phyloP scores from a whole-genome alignment of 2,113 vertebrate genomes.

The Mesembrinibis cayennensis region DNA sequence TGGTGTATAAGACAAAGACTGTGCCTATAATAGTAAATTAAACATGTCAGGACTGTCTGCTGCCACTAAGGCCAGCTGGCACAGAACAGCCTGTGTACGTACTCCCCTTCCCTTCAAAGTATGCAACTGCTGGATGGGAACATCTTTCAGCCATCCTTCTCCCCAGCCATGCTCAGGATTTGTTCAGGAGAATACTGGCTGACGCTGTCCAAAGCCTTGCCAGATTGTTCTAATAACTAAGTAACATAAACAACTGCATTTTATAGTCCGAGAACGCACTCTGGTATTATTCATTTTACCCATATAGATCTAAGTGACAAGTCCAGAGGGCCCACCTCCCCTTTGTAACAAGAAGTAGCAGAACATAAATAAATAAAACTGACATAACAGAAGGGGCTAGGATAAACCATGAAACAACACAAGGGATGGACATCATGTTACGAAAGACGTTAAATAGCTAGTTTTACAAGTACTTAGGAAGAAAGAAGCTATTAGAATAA shows the following conservation, averaged over 20 bases:
- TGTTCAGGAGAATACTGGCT: not conserved
- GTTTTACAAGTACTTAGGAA: not conserved
- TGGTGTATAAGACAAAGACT: not conserved
- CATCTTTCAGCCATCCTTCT: not conserved
- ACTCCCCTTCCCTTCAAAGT: not conserved
- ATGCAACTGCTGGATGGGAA: not conserved
- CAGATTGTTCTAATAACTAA: not conserved
- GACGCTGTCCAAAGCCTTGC: not conserved
- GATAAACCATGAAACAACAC: not conserved
- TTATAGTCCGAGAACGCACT: not conserved
- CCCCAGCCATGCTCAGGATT: not conserved
- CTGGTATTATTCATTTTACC: not conserved
- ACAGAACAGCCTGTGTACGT: not conserved
- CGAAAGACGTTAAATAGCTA: not conserved
- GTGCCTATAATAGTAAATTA: not conserved
- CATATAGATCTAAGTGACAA: not conserved
- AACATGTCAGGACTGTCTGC: not conserved
- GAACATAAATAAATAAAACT: not conserved
- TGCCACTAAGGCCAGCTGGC: slow-evolving; percentile 1
- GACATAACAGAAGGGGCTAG: not conserved
- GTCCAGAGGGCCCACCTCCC: not conserved
- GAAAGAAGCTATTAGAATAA: not conserved
- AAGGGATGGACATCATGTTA: not conserved
- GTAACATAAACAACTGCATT: not conserved
- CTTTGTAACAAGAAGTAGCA: not conserved